Percentiles rank a stretch among this genome's conserved stretches.
Conservation (phyloP, 2,113 vertebrate species). For the Poicephalus gulielmi region DNA sequence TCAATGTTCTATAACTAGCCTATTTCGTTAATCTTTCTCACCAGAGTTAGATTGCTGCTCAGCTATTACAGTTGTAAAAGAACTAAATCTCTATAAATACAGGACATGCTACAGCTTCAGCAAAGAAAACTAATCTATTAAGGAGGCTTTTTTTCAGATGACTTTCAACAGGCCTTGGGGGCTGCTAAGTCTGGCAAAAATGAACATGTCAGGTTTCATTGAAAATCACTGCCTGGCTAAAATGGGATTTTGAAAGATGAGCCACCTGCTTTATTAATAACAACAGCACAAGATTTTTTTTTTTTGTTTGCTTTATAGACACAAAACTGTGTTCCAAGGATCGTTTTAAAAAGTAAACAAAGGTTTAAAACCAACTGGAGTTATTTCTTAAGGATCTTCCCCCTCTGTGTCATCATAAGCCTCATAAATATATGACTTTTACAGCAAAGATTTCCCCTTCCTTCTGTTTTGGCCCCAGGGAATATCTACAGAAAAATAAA, state of each 20-base stretch:
- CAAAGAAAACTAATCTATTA: neutral
- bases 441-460: neutral
- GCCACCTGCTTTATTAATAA: slow-evolving; percentile 63
- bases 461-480: slow-evolving; percentile 54
- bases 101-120: neutral
- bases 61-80: neutral
- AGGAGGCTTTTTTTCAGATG: neutral
- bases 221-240: slow-evolving; percentile 64
- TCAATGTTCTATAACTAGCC: neutral
- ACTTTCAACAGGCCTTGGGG: slow-evolving; percentile 59
- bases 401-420: neutral
- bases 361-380: slow-evolving; percentile 1
- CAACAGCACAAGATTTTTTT: slow-evolving; percentile 22
- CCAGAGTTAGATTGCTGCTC: neutral
- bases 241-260: slow-evolving; percentile 68
- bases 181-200: slow-evolving; percentile 62
- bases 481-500: slow-evolving; percentile 30
- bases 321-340: neutral
- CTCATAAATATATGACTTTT: slow-evolving; percentile 46
- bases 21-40: neutral
- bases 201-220: slow-evolving; percentile 66
- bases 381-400: neutral
- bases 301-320: slow-evolving; percentile 37
- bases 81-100: neutral
- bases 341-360: slow-evolving; percentile 43